These are phyloP conservation scores for Anabas testudineus DNA, from an alignment of 2,797 vertebrate species.

Conservation along the genomic window DNA sequence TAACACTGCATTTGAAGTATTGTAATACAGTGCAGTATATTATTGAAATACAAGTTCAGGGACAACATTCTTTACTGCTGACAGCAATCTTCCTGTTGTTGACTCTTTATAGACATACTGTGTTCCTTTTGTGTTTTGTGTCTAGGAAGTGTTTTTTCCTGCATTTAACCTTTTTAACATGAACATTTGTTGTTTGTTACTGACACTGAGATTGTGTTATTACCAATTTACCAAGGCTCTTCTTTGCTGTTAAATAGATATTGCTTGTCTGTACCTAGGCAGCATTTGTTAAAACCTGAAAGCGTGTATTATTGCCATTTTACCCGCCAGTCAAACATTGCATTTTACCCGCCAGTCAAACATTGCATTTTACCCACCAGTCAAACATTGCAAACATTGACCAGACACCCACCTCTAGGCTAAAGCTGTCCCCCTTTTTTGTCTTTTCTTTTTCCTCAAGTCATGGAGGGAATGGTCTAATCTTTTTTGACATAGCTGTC, in stretches of 20 bases:
- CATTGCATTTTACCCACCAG: conserved; percentile 22
- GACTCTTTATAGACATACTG: background rate
- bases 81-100: conserved; percentile 52
- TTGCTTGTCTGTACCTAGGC: background rate
- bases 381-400: conserved; percentile 37
- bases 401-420: conserved; percentile 49
- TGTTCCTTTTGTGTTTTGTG: conserved; percentile 27
- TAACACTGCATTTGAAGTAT: background rate
- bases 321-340: background rate
- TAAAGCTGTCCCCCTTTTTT: conserved; percentile 61
- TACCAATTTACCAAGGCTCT: background rate
- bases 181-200: background rate
- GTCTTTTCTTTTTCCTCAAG: conserved; percentile 47
- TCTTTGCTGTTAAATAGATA: background rate
- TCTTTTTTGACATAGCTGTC: conserved; percentile 69
- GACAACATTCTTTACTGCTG: conserved; percentile 26
- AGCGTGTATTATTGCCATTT: conserved; percentile 18
- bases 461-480: conserved; percentile 52
- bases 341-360: conserved; percentile 4
- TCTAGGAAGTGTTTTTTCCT: conserved; percentile 32
- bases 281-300: conserved; percentile 42
- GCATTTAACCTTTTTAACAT: background rate
- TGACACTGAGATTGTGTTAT: background rate
- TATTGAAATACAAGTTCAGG: conserved; percentile 21
- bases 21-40: no score